Evolutionary conservation across 2,888 invertebrate species (phyloP).

Genomic region (Ectobius pallidus): DNA sequence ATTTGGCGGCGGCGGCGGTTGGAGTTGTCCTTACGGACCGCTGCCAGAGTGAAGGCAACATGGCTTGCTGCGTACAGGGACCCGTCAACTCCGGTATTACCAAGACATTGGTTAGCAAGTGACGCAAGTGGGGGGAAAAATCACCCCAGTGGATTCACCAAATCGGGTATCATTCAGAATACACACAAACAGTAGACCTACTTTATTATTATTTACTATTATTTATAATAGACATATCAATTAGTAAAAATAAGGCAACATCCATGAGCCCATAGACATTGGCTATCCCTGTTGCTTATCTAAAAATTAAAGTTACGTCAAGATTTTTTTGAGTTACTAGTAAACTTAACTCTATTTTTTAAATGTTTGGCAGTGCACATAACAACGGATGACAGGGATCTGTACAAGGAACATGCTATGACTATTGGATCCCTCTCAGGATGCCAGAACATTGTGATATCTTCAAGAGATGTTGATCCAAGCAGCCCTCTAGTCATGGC

Average conservation of each 20-base stretch:
- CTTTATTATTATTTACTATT: not conserved
- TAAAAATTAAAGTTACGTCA: not conserved
- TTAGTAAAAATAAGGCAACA: not conserved
- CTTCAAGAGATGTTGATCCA: constrained; percentile 33
- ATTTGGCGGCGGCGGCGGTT: too few relatives aligned
- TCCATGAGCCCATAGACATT: not conserved
- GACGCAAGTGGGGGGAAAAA: too few relatives aligned
- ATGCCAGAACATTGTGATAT: constrained; percentile 46
- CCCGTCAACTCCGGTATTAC: too few relatives aligned
- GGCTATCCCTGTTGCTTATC: too few relatives aligned
- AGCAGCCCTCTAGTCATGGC: constrained; percentile 46
- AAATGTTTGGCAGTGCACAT: constrained; percentile 49
- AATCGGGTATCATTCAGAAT: too few relatives aligned
- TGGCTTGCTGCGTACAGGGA: too few relatives aligned
- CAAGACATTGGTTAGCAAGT: too few relatives aligned
- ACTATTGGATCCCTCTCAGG: constrained; percentile 49
- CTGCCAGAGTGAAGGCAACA: too few relatives aligned
- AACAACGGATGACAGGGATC: constrained; percentile 45
- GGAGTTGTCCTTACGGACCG: too few relatives aligned
- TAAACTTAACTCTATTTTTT: not conserved
- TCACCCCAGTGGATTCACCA: too few relatives aligned
- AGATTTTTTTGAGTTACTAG: not conserved
- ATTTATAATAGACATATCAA: not conserved
- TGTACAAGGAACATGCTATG: constrained; percentile 46
- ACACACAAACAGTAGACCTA: too few relatives aligned